Base-by-base conservation (phyloP, 2,888 invertebrate species). In the Zele albiditarsus region DNA sequence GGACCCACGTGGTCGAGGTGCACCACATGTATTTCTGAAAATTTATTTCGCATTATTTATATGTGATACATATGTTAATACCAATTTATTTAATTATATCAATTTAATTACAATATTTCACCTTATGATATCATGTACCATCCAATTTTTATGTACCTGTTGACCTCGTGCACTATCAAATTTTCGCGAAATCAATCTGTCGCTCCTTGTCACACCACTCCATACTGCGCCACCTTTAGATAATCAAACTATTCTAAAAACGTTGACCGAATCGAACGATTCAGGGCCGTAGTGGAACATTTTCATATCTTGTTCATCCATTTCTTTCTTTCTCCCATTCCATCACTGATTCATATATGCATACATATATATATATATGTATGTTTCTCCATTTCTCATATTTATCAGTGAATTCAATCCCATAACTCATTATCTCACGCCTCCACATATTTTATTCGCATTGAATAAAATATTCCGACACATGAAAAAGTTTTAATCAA, bases 1-100 rank as follows among this genome's bases (percentile, higher is more conserved):
- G 82, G 81, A 80, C 76, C 85, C 84, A 86, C 85, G 86, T 85
- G 85, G 84, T 84, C 79, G 80, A 46, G 49, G 53, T 33, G 78
- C 80, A 73, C 80, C 80, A 80, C 82, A 82, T 82, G 84, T 80
- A 80, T 65, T 69, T 74, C 57, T 63, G 49, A 72, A 57, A 66
- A 69, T 62, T n/a, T 25, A 74, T 49, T 69, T 42, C 27, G 23
- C n/a, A 42, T 62, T 2, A 70, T 31, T 65, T 46, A 33, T 63
- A 14, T 33, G 25, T 46, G 8, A 62, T 71, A 31, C 33, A 42
- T 38, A 23, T 16, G 8, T 12, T 38, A 42, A 70, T 12, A 10
- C 28, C 3, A 31, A 23, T 49, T 5, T 2, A 57, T 31, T 57
- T 25, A 25, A 23, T 31, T 10, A 38, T n/a, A 58, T 23, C 20